Conservation (phyloP, 2,797 vertebrate genomes). For the Semaprochilodus insignis region DNA sequence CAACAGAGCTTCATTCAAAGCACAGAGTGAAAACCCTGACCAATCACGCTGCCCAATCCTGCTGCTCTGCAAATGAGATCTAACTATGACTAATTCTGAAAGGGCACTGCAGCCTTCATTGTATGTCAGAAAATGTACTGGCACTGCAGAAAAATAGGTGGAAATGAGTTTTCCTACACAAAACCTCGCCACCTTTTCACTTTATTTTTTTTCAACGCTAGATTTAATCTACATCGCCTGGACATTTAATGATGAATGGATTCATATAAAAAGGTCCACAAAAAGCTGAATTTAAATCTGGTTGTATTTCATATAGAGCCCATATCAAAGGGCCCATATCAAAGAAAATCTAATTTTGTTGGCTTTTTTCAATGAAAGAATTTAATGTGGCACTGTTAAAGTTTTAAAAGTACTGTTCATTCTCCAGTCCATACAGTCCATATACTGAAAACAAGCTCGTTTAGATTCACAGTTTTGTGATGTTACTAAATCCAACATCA, state of each 20-base stretch:
- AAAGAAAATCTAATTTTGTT: too few relatives aligned
- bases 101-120: conserved; percentile 14
- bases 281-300: not conserved
- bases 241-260: too few relatives aligned
- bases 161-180: not conserved
- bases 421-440: too few relatives aligned
- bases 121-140: not conserved
- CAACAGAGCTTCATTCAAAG: conserved; percentile 34
- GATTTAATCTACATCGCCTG: not conserved
- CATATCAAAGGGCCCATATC: too few relatives aligned
- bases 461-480: too few relatives aligned
- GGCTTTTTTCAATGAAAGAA: too few relatives aligned
- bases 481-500: too few relatives aligned
- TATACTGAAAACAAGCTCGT: too few relatives aligned
- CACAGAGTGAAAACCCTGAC: conserved; percentile 35
- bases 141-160: not conserved
- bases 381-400: too few relatives aligned
- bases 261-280: not conserved
- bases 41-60: conserved; percentile 37
- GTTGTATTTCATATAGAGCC: too few relatives aligned
- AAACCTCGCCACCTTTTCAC: not conserved
- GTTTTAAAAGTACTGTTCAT: too few relatives aligned
- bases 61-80: conserved; percentile 46
- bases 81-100: conserved; percentile 39
- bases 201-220: not conserved